Evolutionary conservation across 2,797 vertebrate genomes (phyloP), one percentile per base, ranked within the genome.

Genomic region (Bufotes viridis): DNA sequence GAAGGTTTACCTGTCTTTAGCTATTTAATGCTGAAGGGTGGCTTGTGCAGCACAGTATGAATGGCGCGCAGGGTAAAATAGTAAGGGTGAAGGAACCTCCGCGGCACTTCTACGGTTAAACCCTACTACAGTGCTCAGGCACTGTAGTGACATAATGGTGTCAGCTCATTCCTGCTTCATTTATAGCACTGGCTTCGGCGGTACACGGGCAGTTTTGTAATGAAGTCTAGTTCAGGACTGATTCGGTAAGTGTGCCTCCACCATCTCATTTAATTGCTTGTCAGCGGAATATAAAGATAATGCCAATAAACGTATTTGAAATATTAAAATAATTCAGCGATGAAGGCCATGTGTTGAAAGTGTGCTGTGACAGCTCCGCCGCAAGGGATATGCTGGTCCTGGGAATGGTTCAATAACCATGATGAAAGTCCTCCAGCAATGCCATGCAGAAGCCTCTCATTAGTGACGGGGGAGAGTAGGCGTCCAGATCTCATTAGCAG

Each of bases 401-500:
- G 61, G 42, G 12, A 79, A 67, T 86, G 76, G 85, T 69, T 86
- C 75, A 79, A 63, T 76, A 87, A 82, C 69, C 61, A 82, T 65
- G 67, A 67, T 67, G 51, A 86, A 79, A 69, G 76, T 80, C 78
- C 65, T 86, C 61, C 63, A 86, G 84, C 61, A 85, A 26, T 58
- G 85, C 75, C 79, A 61, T 69, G 84, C 76, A 85, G 61, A 79
- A 86, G 22, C 49, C 78, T 61, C 85, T 87, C 63, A 63, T 79
- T 86, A 87, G 86, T 65, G 76, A 70, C 51, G 42, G 53, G 63
- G 85, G 69, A 80, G 85, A 55, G 76, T 74, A 60, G 78, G 78
- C 85, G 55, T 34, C 79, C 86, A 82, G 18, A 87, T 87, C 86
- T 87, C 86, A 87, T 87, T 87, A 87, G 79, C 7, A 12, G 58